Evolutionary conservation across 2,888 invertebrate species (phyloP), one percentile per base, ranked within the genome.

Genomic region (Tenthredo notha): DNA sequence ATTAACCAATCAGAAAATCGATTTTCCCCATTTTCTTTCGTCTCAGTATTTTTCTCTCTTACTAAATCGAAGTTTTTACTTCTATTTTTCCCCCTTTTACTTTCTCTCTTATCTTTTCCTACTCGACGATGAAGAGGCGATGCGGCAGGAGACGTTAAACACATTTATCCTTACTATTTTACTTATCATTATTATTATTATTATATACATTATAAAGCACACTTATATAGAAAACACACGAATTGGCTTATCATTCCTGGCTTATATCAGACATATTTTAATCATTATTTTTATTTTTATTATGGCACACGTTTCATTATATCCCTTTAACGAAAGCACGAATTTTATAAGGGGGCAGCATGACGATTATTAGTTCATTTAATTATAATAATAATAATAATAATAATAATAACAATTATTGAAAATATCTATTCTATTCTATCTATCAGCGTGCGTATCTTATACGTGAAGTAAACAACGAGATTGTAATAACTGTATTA

Each of bases 1-100:
- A 67, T 67, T 33, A 67, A 67, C 67, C 37, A 21, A 74, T 74
- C 74, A 74, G n/a, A 43, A 67, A 67, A 67, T 33, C 67, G 67
- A 67, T 67, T 5, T 33, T 15, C 12, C 12, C 9, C 74, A 74
- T 74, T 74, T 67, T 67, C 58, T 2, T 58, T 12, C 29, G 29
- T 25, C 12, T 12, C 15, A 9, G 12, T 65, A n/a, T n/a, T 10
- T 65, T 37, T 37, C 37, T 37, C 72, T 72, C 40, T 43, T 40
- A 25, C 74, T 43, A 43, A 18, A 10, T 5, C 77, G 50, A 77
- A 15, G 25, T 37, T 15, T 21, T 21, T 40, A 15, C 47, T 12
- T 47, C 25, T 7, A 25, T 15, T 50, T 29, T 43, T n/a, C n/a
- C 21, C 74, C 40, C 43, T 3, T 15, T 67, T 67, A 67, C 29